Evolutionary conservation across 2,113 vertebrate genomes (phyloP).

Genomic region (Pao palembangensis): DNA sequence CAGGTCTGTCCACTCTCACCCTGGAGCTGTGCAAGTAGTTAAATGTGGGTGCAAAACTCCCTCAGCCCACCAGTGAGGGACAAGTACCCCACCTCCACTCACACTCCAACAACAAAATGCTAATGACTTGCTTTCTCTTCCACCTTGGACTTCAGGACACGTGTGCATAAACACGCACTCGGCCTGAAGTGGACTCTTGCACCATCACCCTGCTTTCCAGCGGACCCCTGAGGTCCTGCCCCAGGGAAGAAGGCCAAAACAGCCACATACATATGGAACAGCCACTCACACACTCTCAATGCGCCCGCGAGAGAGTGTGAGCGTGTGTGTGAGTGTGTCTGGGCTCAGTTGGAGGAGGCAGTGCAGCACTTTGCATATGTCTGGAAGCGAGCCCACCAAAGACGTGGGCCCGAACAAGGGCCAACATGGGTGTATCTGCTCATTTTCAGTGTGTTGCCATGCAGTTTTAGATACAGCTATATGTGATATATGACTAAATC

Average conservation of each 20-base stretch:
- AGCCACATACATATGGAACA: slow-evolving; percentile 69
- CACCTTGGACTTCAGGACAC: slow-evolving; percentile 11
- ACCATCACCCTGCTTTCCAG: slow-evolving; percentile 41
- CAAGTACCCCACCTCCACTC: slow-evolving; percentile 1
- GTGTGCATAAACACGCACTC: slow-evolving; percentile 29
- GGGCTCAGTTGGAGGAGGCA: slow-evolving; percentile 16
- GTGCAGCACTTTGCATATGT: slow-evolving; percentile 51
- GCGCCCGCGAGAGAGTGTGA: slow-evolving; percentile 30
- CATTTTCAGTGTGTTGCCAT: slow-evolving; percentile 20
- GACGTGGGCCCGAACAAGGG: slow-evolving; percentile 33
- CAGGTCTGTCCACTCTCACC: not conserved
- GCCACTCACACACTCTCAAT: slow-evolving; percentile 34
- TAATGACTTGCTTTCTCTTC: slow-evolving; percentile 14
- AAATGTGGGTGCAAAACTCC: slow-evolving; percentile 20
- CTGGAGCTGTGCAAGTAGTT: slow-evolving; percentile 8
- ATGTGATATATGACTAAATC: slow-evolving; percentile 25
- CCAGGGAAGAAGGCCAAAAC: slow-evolving; percentile 47
- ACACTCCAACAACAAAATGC: slow-evolving; percentile 15
- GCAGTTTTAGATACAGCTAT: slow-evolving; percentile 12
- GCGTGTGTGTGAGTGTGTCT: slow-evolving; percentile 16
- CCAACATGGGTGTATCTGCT: not conserved
- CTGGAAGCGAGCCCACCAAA: slow-evolving; percentile 31
- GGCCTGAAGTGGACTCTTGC: slow-evolving; percentile 49
- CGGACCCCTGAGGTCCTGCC: slow-evolving; percentile 50
- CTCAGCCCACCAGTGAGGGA: not conserved